A percentile compares a stretch with the other conserved stretches of the same genome.
phyloP scores from a whole-genome alignment of 2,797 vertebrate genomes.

The Rhabdomys pumilio region DNA sequence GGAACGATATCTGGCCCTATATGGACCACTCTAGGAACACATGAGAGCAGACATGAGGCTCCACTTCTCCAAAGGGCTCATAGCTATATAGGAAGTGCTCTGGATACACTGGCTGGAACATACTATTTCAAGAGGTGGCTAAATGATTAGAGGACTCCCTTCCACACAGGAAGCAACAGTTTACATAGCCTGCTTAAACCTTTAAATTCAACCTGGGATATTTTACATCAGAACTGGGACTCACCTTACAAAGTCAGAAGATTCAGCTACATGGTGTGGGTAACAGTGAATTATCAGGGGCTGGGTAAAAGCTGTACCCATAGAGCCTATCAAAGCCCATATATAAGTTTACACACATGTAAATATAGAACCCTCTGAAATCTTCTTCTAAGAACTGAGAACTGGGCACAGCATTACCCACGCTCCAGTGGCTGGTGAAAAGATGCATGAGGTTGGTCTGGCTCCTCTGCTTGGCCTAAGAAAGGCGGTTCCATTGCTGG shows the following conservation, averaged over 20 bases:
- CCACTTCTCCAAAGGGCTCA: background rate
- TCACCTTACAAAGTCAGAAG: background rate
- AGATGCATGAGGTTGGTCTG: background rate
- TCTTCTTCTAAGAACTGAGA: background rate
- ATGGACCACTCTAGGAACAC: background rate
- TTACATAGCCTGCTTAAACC: background rate
- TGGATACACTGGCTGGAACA: background rate
- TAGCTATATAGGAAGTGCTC: background rate
- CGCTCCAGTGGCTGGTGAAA: background rate
- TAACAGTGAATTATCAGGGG: background rate
- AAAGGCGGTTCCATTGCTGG: background rate
- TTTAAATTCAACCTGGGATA: slow-evolving; percentile 23
- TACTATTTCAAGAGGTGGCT: background rate
- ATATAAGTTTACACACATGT: background rate
- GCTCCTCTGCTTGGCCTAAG: background rate
- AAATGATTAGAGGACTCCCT: background rate
- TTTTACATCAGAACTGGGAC: background rate
- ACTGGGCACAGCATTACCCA: accelerated
- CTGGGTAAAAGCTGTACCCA: too few relatives aligned
- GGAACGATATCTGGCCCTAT: too few relatives aligned
- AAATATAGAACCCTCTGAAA: background rate
- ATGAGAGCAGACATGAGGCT: accelerated
- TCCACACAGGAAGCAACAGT: background rate
- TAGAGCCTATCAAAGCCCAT: background rate
- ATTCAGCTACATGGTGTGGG: background rate